These are phyloP conservation scores for Oreotrochilus melanogaster DNA, from an alignment of 2,113 vertebrate genomes.

Conservation along the genomic window DNA sequence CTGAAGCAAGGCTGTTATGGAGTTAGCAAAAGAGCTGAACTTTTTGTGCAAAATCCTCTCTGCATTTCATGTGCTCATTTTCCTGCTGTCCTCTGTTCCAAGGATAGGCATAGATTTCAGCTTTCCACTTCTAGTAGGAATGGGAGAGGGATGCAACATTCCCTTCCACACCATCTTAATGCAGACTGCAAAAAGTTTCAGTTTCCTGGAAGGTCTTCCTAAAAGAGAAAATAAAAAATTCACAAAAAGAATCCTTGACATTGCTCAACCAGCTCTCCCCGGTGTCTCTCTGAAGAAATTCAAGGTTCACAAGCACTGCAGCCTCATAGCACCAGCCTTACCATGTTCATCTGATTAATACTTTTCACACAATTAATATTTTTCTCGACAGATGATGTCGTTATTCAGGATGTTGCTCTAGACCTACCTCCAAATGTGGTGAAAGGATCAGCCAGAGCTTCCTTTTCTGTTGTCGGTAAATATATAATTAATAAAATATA, in stretches of 20 bases:
- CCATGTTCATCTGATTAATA: background rate
- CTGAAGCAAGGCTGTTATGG: background rate
- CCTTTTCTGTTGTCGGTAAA: slow-evolving; percentile 84
- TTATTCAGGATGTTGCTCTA: slow-evolving; percentile 56
- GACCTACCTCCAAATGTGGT: slow-evolving; percentile 78
- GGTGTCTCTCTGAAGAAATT: background rate
- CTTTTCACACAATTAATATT: background rate
- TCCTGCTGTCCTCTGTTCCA: background rate
- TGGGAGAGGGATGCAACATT: background rate
- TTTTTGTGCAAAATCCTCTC: background rate
- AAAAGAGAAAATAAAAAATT: background rate
- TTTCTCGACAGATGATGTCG: slow-evolving; percentile 17
- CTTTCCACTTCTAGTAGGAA: background rate
- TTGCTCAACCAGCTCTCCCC: background rate
- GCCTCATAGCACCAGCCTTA: background rate
- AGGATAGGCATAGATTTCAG: background rate
- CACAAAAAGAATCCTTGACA: background rate
- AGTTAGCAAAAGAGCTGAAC: background rate
- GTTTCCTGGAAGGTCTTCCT: background rate
- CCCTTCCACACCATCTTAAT: background rate
- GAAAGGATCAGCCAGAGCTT: slow-evolving; percentile 79
- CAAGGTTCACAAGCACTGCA: background rate
- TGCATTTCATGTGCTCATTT: background rate
- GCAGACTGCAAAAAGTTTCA: background rate
- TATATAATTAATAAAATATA: background rate